phyloP scores from a whole-genome alignment of 2,113 vertebrate species.

The Passer domesticus region DNA sequence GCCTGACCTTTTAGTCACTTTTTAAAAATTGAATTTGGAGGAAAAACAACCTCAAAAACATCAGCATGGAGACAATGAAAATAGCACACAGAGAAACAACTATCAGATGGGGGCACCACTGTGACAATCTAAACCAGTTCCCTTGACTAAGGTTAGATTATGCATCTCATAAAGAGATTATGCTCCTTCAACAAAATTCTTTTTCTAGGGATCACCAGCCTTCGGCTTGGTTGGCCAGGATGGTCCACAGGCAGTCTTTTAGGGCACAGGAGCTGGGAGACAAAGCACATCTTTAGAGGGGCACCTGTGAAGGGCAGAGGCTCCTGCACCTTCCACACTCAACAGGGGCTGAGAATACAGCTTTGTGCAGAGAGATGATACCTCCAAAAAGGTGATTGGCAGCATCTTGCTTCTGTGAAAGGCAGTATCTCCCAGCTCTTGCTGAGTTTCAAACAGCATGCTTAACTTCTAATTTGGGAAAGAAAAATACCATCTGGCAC shows the following conservation, averaged over 20 bases:
- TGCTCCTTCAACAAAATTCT: background rate
- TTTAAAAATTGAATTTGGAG: background rate
- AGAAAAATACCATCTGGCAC: constrained; percentile 70
- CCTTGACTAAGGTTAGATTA: background rate
- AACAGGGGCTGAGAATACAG: background rate
- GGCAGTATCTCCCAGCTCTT: constrained; percentile 57
- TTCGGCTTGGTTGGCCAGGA: background rate
- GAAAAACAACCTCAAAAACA: background rate
- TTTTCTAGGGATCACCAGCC: background rate
- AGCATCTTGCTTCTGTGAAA: constrained; percentile 59
- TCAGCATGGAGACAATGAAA: background rate
- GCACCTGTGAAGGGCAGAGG: background rate
- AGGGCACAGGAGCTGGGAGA: background rate
- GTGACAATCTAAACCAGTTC: background rate
- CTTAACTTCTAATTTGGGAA: constrained; percentile 70
- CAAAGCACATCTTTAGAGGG: background rate
- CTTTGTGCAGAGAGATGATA: constrained; percentile 45
- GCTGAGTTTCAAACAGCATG: constrained; percentile 57
- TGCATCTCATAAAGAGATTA: background rate
- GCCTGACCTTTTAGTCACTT: background rate
- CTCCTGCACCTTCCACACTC: background rate
- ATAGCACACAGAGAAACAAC: background rate
- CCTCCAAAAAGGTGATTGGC: constrained; percentile 52
- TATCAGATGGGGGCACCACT: background rate
- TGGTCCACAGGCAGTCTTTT: background rate